phyloP scores from a whole-genome alignment of 2,113 vertebrate species.

The Brachypteracias leptosomus region DNA sequence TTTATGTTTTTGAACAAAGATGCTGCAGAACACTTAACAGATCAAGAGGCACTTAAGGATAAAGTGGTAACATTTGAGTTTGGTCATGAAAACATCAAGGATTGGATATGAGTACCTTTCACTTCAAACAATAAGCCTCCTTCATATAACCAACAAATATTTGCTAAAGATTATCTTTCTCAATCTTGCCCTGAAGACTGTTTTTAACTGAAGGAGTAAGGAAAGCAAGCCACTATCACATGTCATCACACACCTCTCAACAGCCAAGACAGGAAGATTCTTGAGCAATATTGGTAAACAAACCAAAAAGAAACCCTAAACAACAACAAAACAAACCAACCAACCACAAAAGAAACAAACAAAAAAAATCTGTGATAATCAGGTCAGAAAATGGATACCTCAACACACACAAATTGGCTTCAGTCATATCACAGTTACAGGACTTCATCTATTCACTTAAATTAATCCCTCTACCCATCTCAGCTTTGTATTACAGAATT shows the following conservation, averaged over 20 bases:
- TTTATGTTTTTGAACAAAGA: not conserved
- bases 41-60: not conserved
- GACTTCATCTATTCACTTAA: not conserved
- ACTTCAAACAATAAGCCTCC: not conserved
- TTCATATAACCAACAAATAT: not conserved
- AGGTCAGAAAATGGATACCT: not conserved
- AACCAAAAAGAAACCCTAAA: no score
- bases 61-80: not conserved
- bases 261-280: not conserved
- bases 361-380: not conserved
- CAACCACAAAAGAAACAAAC: no score
- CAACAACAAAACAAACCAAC: not conserved
- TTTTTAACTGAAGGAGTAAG: no score
- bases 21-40: not conserved
- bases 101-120: not conserved
- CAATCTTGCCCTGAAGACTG: not conserved
- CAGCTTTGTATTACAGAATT: not conserved
- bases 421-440: not conserved
- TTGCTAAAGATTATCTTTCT: not conserved
- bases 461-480: not conserved
- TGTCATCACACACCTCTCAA: not conserved
- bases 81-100: not conserved
- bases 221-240: not conserved
- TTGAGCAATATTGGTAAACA: rapidly evolving
- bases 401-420: not conserved